These are phyloP conservation scores for Cotesia congregata DNA, from an alignment of 2,888 invertebrate genomes.

Conservation along the genomic window DNA sequence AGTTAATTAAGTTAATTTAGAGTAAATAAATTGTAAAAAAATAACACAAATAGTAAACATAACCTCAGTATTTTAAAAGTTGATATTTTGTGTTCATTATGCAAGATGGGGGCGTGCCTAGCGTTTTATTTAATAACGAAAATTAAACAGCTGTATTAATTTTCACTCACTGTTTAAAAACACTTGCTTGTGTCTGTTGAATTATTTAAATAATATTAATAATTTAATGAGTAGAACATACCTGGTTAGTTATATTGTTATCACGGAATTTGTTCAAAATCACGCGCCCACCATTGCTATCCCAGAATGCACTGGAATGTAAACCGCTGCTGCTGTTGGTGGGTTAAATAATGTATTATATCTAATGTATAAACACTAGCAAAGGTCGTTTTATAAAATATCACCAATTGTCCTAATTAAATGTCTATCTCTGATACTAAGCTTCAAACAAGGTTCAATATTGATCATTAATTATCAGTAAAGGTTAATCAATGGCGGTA, in stretches of 20 bases:
- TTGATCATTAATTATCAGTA: too few relatives aligned
- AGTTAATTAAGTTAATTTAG: background rate
- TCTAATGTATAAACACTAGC: background rate
- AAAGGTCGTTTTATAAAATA: constrained; percentile 1
- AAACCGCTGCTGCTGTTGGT: constrained; percentile 62
- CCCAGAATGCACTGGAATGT: constrained; percentile 64
- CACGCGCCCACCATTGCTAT: constrained; percentile 72
- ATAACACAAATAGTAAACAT: constrained; percentile 46
- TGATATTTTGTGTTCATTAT: constrained; percentile 59
- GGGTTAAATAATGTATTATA: constrained; percentile 45
- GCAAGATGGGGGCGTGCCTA: constrained; percentile 58
- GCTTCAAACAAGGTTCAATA: too few relatives aligned
- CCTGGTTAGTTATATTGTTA: constrained; percentile 52
- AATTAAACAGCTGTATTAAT: background rate
- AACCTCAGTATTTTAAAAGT: constrained; percentile 62
- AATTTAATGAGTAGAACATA: constrained; percentile 41
- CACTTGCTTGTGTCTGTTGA: background rate
- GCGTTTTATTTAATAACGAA: constrained; percentile 42
- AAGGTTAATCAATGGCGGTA: too few relatives aligned
- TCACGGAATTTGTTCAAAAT: constrained; percentile 71
- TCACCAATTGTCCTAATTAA: background rate
- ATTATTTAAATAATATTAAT: background rate
- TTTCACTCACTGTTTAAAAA: background rate
- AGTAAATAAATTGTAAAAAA: background rate
- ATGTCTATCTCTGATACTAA: background rate